phyloP scores from a whole-genome alignment of 35 echinoderm and acorn worm genomes.

The Ophiothrix spiculata region DNA sequence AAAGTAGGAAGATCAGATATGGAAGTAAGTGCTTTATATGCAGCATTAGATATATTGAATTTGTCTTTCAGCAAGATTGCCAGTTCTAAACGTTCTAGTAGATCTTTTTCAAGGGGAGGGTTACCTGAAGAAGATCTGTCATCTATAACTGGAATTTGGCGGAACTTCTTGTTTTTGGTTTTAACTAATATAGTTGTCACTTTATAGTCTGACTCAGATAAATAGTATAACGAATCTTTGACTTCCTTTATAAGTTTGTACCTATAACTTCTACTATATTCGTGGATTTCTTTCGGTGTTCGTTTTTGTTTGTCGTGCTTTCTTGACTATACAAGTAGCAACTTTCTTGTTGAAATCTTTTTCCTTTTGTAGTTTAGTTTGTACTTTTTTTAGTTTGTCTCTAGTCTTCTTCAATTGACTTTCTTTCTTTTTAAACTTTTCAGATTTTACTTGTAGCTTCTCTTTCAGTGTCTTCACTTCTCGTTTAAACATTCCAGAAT shows the following conservation, averaged over 20 bases:
- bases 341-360: not conserved
- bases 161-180: not conserved
- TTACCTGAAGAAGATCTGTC: not conserved
- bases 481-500: too few species aligned
- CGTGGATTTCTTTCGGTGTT: not conserved
- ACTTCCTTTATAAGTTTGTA: not conserved
- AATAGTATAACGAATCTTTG: not conserved
- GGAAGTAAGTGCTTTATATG: constrained; percentile 11
- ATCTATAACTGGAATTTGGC: not conserved
- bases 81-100: not conserved
- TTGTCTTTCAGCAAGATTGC: constrained; percentile 22
- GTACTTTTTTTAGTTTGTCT: not conserved
- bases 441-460: too few species aligned
- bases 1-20: constrained; percentile 24
- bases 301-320: not conserved
- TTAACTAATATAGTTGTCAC: not conserved
- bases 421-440: too few species aligned
- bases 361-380: not conserved
- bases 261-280: not conserved
- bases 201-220: not conserved
- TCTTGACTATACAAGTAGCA: not conserved
- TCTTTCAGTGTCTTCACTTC: too few species aligned
- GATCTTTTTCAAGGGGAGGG: not conserved
- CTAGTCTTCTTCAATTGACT: constrained; percentile 2
- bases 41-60: constrained; percentile 19